Evolutionary conservation across 2,113 vertebrate species (phyloP).

Genomic region (Tragelaphus scriptus): DNA sequence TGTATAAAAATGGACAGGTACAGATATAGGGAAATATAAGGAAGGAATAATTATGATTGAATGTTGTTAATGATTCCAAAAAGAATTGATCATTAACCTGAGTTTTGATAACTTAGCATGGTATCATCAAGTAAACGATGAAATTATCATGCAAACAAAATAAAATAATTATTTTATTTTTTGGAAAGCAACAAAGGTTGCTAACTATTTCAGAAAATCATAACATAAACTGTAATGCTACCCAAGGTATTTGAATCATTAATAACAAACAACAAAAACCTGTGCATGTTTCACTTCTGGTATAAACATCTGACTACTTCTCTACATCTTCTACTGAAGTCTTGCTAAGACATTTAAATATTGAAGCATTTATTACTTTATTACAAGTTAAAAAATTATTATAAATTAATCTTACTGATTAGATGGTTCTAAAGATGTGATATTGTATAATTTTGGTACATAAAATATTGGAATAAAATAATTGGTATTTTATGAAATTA

Average conservation of each 20-base stretch:
- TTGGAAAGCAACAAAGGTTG: neutral
- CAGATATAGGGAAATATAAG: neutral
- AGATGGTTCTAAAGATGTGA: neutral
- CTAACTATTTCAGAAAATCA: neutral
- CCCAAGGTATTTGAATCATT: neutral
- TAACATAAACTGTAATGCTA: neutral
- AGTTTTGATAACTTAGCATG: neutral
- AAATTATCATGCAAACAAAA: neutral
- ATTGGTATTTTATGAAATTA: neutral
- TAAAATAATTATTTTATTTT: neutral
- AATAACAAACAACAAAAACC: neutral
- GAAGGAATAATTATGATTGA: neutral
- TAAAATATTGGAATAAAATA: neutral
- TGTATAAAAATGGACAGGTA: neutral
- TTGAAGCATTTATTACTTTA: neutral
- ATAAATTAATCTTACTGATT: neutral
- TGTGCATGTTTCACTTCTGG: neutral
- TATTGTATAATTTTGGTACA: neutral
- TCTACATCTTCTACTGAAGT: neutral
- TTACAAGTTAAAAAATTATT: neutral
- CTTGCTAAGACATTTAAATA: neutral
- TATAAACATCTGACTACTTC: neutral
- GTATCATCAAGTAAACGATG: neutral
- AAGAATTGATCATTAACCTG: neutral
- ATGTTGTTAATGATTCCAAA: neutral